These are phyloP conservation scores for Pristionchus mayeri DNA, from an alignment of 2,888 invertebrate genomes.

Conservation along the genomic window DNA sequence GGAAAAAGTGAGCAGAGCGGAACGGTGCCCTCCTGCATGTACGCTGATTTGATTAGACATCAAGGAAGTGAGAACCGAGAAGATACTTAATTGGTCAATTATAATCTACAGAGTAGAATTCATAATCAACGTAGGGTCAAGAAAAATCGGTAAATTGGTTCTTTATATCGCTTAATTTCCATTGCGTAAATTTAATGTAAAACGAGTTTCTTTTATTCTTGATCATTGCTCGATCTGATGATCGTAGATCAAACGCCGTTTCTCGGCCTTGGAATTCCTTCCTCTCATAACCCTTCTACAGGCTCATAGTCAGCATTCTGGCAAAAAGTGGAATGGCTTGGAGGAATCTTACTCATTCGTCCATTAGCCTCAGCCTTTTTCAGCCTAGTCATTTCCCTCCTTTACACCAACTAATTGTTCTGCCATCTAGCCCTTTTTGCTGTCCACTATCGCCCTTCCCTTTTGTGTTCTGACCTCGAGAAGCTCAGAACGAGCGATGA, in stretches of 20 bases:
- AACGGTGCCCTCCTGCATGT: background rate
- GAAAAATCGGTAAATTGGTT: too few relatives aligned
- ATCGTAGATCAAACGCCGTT: constrained; percentile 32
- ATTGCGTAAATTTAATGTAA: too few relatives aligned
- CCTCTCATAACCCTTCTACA: constrained; percentile 8
- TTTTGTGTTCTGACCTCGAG: constrained; percentile 44
- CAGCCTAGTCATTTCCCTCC: background rate
- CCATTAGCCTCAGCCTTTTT: constrained; percentile 36
- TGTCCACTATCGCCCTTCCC: constrained; percentile 31
- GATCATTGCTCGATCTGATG: constrained; percentile 19
- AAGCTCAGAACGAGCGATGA: constrained; percentile 35
- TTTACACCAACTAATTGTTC: constrained; percentile 43
- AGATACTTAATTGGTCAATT: too few relatives aligned
- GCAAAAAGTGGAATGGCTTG: background rate
- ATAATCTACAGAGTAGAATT: too few relatives aligned
- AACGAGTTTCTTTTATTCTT: background rate
- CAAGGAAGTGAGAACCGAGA: too few relatives aligned
- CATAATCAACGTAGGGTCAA: too few relatives aligned
- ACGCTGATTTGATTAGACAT: background rate
- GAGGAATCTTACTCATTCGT: constrained; percentile 30
- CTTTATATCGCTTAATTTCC: too few relatives aligned
- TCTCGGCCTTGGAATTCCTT: constrained; percentile 31
- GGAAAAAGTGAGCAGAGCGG: background rate
- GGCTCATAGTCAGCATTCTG: background rate
- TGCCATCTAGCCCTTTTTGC: constrained; percentile 27